Conservation (phyloP, 2,113 vertebrate genomes). For the Tauraco erythrolophus region DNA sequence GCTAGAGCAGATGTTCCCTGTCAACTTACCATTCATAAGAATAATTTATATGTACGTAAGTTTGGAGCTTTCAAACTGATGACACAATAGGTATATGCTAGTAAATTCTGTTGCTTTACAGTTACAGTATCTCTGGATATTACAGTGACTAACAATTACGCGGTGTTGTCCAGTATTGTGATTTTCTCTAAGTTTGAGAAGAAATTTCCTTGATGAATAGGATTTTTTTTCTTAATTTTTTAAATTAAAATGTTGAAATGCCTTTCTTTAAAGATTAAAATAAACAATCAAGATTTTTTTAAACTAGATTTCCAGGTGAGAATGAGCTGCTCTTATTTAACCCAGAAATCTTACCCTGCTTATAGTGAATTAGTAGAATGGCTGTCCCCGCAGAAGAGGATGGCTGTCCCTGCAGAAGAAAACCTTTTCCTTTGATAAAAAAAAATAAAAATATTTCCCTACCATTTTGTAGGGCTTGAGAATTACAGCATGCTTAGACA, state of each 20-base stretch:
- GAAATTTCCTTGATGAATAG: not conserved
- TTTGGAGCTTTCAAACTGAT: not conserved
- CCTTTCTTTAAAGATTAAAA: not conserved
- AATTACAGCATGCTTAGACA: not conserved
- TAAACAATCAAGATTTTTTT: not conserved
- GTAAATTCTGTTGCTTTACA: not conserved
- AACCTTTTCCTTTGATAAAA: not conserved
- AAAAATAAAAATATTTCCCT: not conserved
- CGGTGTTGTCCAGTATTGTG: not conserved
- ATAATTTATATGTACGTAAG: not conserved
- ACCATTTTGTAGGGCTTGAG: not conserved
- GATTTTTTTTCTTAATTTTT: not conserved
- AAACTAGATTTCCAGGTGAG: not conserved
- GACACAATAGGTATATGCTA: not conserved
- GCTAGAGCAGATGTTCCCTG: conserved; percentile 11
- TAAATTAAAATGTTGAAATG: not conserved
- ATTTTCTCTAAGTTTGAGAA: not conserved
- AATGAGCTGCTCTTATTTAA: not conserved
- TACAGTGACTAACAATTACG: not conserved
- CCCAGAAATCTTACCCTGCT: not conserved
- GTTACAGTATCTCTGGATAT: not conserved
- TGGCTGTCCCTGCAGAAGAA: not conserved
- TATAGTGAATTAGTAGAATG: not conserved
- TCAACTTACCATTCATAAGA: not conserved
- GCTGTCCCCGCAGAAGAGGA: not conserved